Evolutionary conservation across 2,888 invertebrate genomes (phyloP).

Genomic region (Eilema griseolum): DNA sequence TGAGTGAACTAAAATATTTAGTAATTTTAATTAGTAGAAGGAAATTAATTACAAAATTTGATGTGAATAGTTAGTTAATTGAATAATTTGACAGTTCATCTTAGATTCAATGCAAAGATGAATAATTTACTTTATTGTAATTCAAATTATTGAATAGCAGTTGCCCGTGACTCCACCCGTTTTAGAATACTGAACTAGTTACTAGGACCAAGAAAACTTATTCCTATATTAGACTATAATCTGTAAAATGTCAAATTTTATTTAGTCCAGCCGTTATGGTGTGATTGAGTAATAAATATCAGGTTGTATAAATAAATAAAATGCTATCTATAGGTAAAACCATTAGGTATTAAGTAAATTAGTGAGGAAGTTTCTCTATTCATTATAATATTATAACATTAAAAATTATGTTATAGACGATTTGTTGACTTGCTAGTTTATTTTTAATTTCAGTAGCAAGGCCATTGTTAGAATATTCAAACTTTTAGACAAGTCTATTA

Average conservation of each 20-base stretch:
- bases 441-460: neutral
- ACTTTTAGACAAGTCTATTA: neutral
- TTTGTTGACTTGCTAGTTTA: neutral
- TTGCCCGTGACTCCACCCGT: too few species aligned
- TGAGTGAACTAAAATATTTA: neutral
- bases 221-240: neutral
- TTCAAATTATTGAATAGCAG: neutral
- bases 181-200: too few species aligned
- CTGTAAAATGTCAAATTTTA: neutral
- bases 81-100: neutral
- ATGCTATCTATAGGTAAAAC: neutral
- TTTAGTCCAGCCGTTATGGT: neutral
- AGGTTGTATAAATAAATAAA: neutral
- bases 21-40: too few species aligned
- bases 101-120: neutral
- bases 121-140: neutral
- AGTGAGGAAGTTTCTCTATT: neutral
- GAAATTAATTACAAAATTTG: neutral
- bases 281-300: neutral
- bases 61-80: neutral
- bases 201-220: neutral
- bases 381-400: slow-evolving; percentile 3
- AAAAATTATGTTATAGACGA: neutral
- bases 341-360: neutral
- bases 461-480: neutral